Percentiles rank a stretch among this genome's conserved stretches.
phyloP scores from a whole-genome alignment of 2,113 vertebrate species.

The Saguinus midas region DNA sequence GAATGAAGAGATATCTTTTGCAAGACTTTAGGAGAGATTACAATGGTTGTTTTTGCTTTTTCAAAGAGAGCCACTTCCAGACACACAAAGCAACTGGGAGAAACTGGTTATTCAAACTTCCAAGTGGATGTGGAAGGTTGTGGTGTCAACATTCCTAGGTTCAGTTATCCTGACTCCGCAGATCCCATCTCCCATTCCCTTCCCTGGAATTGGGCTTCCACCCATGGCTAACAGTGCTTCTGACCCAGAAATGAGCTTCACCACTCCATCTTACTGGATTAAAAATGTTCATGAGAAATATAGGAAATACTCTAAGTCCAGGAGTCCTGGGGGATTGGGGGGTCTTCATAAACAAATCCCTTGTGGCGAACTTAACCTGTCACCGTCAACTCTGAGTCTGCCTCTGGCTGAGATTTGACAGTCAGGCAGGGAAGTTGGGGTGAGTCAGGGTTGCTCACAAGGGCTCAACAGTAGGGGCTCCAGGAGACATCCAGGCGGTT shows the following conservation, averaged over 20 bases:
- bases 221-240: background rate
- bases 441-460: background rate
- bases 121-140: background rate
- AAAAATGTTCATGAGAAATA: background rate
- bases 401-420: background rate
- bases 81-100: background rate
- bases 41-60: background rate
- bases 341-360: background rate
- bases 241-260: background rate
- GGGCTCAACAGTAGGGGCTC: background rate
- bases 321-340: background rate
- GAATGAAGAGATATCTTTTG: background rate
- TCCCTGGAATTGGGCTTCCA: background rate
- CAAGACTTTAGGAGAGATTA: background rate
- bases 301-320: background rate
- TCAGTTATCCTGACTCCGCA: background rate
- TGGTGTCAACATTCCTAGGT: accelerated
- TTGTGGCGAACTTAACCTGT: background rate
- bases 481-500: background rate
- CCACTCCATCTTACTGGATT: background rate
- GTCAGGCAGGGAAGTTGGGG: background rate
- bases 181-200: background rate
- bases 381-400: background rate
- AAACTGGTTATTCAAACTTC: background rate
- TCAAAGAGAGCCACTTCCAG: background rate